Evolutionary conservation across 2,113 vertebrate genomes (phyloP).

Genomic region (Nesoenas mayeri): DNA sequence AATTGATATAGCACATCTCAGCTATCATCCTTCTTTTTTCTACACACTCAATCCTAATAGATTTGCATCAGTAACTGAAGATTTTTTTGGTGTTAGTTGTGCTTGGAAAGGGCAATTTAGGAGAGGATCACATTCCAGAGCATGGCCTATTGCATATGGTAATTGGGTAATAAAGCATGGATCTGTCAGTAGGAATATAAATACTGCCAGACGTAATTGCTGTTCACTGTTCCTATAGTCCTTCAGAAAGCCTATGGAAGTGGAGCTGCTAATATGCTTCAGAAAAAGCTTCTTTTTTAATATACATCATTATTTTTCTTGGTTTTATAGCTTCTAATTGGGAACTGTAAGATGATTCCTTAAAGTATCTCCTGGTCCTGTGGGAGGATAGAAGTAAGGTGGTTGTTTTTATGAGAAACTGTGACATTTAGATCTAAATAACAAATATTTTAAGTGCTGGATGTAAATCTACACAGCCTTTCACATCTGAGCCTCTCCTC

Average conservation of each 20-base stretch:
- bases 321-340: not conserved
- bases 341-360: not conserved
- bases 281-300: not conserved
- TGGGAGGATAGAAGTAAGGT: not conserved
- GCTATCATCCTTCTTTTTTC: not conserved
- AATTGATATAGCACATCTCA: not conserved
- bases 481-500: not conserved
- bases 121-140: not conserved
- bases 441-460: not conserved
- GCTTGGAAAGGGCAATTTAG: not conserved
- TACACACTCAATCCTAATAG: not conserved
- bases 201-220: not conserved
- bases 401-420: not conserved
- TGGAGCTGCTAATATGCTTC: not conserved
- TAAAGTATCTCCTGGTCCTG: not conserved
- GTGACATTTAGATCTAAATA: not conserved
- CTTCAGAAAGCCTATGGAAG: not conserved
- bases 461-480: not conserved
- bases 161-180: not conserved
- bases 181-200: not conserved
- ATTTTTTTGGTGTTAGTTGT: not conserved
- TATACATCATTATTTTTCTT: not conserved
- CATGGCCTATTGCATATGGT: not conserved
- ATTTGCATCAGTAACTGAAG: not conserved
- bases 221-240: not conserved